phyloP scores from a whole-genome alignment of 2,113 vertebrate species.

The Python bivittatus region DNA sequence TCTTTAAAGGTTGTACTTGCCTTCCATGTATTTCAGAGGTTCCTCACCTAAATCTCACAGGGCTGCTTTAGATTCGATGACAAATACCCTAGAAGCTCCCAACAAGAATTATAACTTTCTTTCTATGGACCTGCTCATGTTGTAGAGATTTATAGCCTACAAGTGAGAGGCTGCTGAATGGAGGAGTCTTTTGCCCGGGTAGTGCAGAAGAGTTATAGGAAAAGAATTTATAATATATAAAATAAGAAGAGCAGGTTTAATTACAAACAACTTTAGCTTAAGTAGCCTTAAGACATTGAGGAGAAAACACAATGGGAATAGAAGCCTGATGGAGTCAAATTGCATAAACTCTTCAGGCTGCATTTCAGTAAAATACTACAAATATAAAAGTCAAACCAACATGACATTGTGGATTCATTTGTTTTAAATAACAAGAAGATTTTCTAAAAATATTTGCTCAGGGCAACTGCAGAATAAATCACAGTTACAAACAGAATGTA shows the following conservation, averaged over 20 bases:
- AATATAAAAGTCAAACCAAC: background rate
- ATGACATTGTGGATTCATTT: background rate
- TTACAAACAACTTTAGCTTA: constrained; percentile 27
- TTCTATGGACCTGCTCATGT: constrained; percentile 11
- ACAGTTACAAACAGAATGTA: background rate
- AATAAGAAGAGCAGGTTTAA: constrained; percentile 30
- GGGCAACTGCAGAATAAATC: background rate
- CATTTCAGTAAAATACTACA: background rate
- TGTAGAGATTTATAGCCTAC: background rate
- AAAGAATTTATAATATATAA: background rate
- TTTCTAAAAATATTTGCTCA: background rate
- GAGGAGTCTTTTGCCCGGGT: constrained; percentile 1
- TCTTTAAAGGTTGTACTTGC: background rate
- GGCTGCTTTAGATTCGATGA: constrained; percentile 1
- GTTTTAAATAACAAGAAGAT: background rate
- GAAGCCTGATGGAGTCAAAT: background rate
- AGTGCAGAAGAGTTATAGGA: background rate
- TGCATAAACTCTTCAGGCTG: background rate
- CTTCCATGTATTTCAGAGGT: constrained; percentile 10
- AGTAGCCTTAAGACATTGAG: background rate
- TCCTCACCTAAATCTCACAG: constrained; percentile 27
- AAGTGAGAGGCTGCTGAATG: constrained; percentile 8
- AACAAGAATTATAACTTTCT: constrained; percentile 30
- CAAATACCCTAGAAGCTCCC: background rate
- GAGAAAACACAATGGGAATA: background rate